A percentile compares a stretch with the other conserved stretches of the same genome.
These are phyloP conservation scores for Chrysotoxum bicinctum DNA, from an alignment of 2,888 invertebrate genomes.

Conservation along the genomic window DNA sequence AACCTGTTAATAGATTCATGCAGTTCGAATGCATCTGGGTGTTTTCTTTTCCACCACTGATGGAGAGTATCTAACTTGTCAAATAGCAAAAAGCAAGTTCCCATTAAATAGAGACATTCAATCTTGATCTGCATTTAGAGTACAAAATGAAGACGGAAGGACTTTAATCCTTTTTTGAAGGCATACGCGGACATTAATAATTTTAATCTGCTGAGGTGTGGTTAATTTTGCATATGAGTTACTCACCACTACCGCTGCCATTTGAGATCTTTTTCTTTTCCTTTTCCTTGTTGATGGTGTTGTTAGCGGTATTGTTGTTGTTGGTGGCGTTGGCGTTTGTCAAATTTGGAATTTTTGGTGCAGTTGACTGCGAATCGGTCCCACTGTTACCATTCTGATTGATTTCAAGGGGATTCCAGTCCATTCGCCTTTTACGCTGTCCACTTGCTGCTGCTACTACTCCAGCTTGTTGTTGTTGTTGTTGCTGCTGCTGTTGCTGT, in stretches of 20 bases:
- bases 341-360: constrained; percentile 64
- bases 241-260: constrained; percentile 75
- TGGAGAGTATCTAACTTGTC: neutral
- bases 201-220: neutral
- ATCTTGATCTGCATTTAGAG: neutral
- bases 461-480: constrained; percentile 31
- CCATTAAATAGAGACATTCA: neutral
- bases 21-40: neutral
- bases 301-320: constrained; percentile 7
- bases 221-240: neutral
- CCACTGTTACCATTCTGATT: constrained; percentile 78
- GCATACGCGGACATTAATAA: neutral
- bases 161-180: neutral
- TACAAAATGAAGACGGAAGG: neutral
- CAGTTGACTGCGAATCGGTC: constrained; percentile 47
- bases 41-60: neutral
- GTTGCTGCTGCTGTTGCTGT: constrained; percentile 54
- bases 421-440: constrained; percentile 82
- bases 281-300: constrained; percentile 77
- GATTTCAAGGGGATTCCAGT: constrained; percentile 81
- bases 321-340: constrained; percentile 29
- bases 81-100: neutral
- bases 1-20: constrained; percentile 24
- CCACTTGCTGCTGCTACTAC: constrained; percentile 75
- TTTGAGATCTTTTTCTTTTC: constrained; percentile 78